These are phyloP conservation scores for human DNA, from an alignment of 2,113 vertebrate genomes.

Conservation along the genomic window DNA sequence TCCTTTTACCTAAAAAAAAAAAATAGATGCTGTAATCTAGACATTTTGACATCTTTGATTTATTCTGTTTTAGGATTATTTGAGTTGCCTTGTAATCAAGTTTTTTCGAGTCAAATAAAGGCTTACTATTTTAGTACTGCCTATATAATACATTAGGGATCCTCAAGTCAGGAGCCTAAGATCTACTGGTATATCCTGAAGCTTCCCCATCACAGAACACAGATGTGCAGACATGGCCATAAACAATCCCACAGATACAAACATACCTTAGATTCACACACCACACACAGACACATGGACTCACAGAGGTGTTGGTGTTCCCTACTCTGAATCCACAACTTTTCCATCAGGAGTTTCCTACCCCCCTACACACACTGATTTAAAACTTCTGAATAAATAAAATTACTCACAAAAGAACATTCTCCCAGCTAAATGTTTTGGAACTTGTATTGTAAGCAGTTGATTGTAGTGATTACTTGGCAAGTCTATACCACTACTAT, in stretches of 20 bases:
- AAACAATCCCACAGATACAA: not conserved
- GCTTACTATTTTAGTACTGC: not conserved
- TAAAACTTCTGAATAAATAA: not conserved
- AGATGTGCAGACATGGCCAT: not conserved
- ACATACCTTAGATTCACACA: not conserved
- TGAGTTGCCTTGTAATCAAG: not conserved
- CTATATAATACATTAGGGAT: not conserved
- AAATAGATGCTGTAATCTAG: not conserved
- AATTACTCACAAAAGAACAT: not conserved
- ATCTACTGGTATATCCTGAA: not conserved
- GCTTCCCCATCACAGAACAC: not conserved
- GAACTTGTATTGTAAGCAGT: not conserved
- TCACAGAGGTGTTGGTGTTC: not conserved
- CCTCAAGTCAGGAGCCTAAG: not conserved
- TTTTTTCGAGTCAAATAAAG: conserved; percentile 10
- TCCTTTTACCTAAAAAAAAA: conserved; percentile 24
- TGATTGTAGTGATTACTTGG: not conserved
- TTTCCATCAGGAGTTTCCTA: not conserved
- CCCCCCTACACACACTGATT: not conserved
- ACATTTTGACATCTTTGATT: not conserved
- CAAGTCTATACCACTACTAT: not conserved
- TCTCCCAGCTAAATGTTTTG: not conserved
- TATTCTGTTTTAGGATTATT: not conserved
- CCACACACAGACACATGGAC: not conserved
- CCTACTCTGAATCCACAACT: not conserved